Percentiles rank a stretch among this genome's conserved stretches.
phyloP scores from a whole-genome alignment of 2,113 vertebrate genomes.

The Pedionomus torquatus region DNA sequence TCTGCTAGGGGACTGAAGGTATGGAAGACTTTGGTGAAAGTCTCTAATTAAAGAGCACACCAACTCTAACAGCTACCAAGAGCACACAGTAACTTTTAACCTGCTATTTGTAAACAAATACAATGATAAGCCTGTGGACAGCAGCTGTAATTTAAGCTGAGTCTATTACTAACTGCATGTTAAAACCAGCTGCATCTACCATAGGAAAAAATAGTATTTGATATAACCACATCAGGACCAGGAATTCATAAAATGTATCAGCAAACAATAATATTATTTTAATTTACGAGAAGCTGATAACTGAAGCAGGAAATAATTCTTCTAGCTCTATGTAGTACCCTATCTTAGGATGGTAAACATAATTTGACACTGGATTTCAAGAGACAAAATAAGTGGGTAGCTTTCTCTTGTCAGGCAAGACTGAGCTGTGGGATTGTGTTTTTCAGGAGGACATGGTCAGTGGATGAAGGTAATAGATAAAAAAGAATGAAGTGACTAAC shows the following conservation, averaged over 20 bases:
- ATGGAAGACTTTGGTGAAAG: neutral
- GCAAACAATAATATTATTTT: neutral
- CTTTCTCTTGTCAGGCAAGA: neutral
- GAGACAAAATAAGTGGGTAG: neutral
- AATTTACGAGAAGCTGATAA: neutral
- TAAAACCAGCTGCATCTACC: neutral
- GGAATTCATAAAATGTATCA: neutral
- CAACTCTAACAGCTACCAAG: neutral
- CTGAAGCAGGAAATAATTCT: neutral
- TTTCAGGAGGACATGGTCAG: neutral
- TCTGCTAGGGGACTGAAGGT: neutral
- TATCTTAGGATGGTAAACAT: neutral
- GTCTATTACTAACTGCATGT: neutral
- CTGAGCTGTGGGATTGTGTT: neutral
- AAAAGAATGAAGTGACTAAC: neutral
- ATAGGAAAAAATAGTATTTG: neutral
- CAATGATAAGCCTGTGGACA: neutral
- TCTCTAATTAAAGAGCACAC: neutral
- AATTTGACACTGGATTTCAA: slow-evolving; percentile 7
- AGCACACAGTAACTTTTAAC: neutral
- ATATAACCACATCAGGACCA: neutral
- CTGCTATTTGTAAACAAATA: neutral
- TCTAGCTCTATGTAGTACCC: neutral
- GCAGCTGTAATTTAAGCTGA: neutral
- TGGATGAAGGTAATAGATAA: neutral